Conservation (phyloP, 2,888 invertebrate species). For the Ariolimax columbianus region DNA sequence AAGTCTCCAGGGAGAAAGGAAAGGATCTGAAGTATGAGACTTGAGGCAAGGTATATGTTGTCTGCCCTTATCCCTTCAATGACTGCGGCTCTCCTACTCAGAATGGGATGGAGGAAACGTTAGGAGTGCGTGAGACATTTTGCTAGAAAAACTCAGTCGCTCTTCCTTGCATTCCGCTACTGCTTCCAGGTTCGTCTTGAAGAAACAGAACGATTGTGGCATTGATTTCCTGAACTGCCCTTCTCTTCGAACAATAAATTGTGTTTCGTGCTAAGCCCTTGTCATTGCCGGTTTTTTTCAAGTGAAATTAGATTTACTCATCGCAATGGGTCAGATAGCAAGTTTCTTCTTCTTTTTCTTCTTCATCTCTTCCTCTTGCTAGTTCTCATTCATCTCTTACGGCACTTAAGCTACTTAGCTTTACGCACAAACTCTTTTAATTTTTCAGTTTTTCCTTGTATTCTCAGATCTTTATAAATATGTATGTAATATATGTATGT, state of each 20-base stretch:
- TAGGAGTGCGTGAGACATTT: background rate
- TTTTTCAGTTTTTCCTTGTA: background rate
- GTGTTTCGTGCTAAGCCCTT: slow-evolving; percentile 14
- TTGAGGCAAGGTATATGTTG: slow-evolving; percentile 20
- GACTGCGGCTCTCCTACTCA: background rate
- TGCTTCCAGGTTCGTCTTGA: background rate
- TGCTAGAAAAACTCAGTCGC: background rate
- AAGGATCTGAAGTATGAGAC: slow-evolving; percentile 9
- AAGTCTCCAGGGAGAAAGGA: background rate
- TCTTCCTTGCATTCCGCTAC: background rate
- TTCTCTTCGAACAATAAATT: background rate
- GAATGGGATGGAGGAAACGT: background rate
- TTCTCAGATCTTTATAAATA: too few relatives aligned
- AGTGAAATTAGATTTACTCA: slow-evolving; percentile 10
- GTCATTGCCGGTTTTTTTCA: slow-evolving; percentile 24
- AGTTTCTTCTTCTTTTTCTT: background rate
- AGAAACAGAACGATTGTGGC: background rate
- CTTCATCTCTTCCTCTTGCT: slow-evolving; percentile 10
- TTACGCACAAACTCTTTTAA: background rate
- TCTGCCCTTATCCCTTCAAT: background rate
- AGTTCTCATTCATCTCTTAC: background rate
- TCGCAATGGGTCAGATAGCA: background rate
- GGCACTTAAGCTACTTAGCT: background rate
- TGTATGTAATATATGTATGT: too few relatives aligned
- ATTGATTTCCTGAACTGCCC: slow-evolving; percentile 10